A percentile compares a stretch with the other conserved stretches of the same genome.
Conservation (phyloP, 1,140 invertebrate genomes). For the Venustaconcha ellipsiformis region DNA sequence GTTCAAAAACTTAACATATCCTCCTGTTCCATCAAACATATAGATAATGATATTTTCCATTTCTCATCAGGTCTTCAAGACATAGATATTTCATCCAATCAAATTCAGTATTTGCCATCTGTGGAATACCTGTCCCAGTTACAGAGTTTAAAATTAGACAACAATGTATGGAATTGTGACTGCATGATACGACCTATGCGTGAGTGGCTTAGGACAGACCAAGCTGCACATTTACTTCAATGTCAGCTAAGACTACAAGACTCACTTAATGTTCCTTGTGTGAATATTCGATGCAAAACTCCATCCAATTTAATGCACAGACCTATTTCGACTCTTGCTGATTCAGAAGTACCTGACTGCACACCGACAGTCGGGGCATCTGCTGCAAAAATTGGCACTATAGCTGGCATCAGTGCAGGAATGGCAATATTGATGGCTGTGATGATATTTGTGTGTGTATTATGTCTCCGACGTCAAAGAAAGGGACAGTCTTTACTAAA, state of each 20-base stretch:
- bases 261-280: background rate
- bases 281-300: background rate
- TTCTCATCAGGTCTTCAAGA: background rate
- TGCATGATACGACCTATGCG: constrained; percentile 30
- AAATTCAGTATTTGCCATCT: constrained; percentile 8
- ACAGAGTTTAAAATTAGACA: constrained; percentile 14
- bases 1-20: constrained; percentile 19
- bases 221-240: too few species aligned
- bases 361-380: too few species aligned
- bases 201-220: constrained; percentile 18
- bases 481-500: too few species aligned
- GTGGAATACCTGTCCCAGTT: background rate
- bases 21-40: constrained; percentile 6
- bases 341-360: background rate
- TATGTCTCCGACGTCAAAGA: too few species aligned
- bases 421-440: too few species aligned
- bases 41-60: constrained; percentile 7
- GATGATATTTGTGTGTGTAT: too few species aligned
- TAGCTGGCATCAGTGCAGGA: too few species aligned
- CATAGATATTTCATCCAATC: constrained; percentile 23
- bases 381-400: too few species aligned
- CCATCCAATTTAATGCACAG: background rate
- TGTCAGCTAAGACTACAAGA: background rate
- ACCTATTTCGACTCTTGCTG: background rate
- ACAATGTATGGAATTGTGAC: constrained; percentile 35